Evolutionary conservation across 2,888 invertebrate genomes (phyloP), one percentile per base, ranked within the genome.

Genomic region (Chalcosyrphus nemorum): DNA sequence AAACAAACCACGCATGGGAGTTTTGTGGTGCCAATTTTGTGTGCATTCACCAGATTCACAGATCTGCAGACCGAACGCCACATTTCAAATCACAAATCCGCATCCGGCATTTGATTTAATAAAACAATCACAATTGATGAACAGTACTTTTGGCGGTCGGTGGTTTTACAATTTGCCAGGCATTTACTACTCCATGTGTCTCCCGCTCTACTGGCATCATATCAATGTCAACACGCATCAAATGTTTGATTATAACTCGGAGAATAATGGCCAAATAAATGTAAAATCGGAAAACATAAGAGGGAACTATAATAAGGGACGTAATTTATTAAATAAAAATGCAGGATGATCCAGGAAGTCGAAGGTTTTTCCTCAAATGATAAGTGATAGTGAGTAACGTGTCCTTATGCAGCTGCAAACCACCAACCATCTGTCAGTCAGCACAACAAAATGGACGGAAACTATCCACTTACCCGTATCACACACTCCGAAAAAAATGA

Each of bases 181-280:
- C 43, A 54, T 59, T 66, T 29, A 13, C 45, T 52, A 47, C 17
- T 45, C n/a, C 17, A 5, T 7, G 2, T 17, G 43, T n/a, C 29
- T 19, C 29, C 38, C n/a, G 11, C 38, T 7, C 21, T n/a, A n/a
- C 27, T n/a, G 15, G 24, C 45, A 29, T 61, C 71, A 72, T 63
- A 63, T 82, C 77, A 77, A 72, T 75, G 80, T 80, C 84, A 84
- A 54, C 80, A 65, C 74, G 59, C 70, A 70, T 74, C 74, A 54
- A 70, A 84, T 65, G 57, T 80, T 70, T 80, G 78, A 75, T 80
- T 66, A 84, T 84, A 15, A 70, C 75, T 80, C 65, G 74, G 63
- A 63, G 80, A 70, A 84, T 80, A 80, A 80, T 70, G 84, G 84
- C 80, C 68, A 78, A 80, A 84, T 84, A 84, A 84, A 84, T 80